Percentiles rank a stretch among this genome's conserved stretches.
phyloP scores from a whole-genome alignment of 1,140 invertebrate species.

The Sycophaga agraensis region DNA sequence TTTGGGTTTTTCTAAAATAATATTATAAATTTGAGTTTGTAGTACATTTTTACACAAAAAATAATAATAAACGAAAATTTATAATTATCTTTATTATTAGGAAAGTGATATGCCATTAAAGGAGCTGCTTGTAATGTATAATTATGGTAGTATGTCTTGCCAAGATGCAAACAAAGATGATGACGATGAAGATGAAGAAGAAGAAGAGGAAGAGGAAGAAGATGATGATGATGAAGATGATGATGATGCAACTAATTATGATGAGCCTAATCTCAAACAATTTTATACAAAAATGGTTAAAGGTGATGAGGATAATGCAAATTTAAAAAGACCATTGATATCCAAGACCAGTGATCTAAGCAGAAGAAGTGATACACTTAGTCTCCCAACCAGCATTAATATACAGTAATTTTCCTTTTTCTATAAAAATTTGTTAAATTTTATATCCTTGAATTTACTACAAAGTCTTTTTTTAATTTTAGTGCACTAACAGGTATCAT shows the following conservation, averaged over 20 bases:
- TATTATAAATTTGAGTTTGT: no score
- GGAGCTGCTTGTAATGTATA: constrained; percentile 86
- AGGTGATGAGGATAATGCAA: constrained; percentile 49
- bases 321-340: not conserved
- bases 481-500: not conserved
- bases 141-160: constrained; percentile 59
- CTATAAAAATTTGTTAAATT: not conserved
- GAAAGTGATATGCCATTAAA: constrained; percentile 92
- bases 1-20: no score
- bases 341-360: not conserved
- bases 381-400: not conserved
- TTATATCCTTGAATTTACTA: not conserved
- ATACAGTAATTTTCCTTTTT: constrained; percentile 8
- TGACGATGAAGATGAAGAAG: constrained; percentile 57
- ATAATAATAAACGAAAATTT: no score
- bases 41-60: no score
- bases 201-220: constrained; percentile 55
- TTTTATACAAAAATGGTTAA: constrained; percentile 63
- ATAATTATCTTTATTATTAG: constrained; percentile 45
- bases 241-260: constrained; percentile 44
- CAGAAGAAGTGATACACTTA: not conserved
- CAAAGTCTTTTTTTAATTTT: not conserved
- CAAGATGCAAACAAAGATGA: constrained; percentile 44
- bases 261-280: constrained; percentile 55
- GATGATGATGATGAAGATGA: constrained; percentile 46